Conservation (phyloP, 1,140 invertebrate species). For the Trachelipus rathkii region DNA sequence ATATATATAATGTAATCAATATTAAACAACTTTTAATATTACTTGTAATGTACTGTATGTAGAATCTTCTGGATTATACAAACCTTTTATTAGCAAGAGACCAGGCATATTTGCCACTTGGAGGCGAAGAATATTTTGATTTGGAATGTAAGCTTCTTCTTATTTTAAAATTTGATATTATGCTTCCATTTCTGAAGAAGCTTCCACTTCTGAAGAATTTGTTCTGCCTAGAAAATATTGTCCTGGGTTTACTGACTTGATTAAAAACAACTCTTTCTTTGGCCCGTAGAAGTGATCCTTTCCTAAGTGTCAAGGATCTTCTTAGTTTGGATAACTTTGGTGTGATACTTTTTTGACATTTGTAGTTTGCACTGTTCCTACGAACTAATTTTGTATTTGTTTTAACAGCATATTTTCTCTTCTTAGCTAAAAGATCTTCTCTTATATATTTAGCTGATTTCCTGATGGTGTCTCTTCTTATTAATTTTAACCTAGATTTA, state of each 20-base stretch:
- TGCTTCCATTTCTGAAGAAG: background rate
- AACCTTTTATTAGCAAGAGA: no score
- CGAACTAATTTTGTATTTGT: background rate
- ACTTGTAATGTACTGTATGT: no score
- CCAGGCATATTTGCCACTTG: background rate
- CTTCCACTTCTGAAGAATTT: background rate
- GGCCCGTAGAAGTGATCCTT: background rate
- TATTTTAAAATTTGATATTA: background rate
- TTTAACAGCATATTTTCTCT: background rate
- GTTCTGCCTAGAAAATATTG: background rate
- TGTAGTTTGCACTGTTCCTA: background rate
- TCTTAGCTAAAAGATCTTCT: background rate
- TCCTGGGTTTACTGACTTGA: background rate
- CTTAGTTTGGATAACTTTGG: background rate
- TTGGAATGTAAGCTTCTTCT: background rate
- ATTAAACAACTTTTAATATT: no score
- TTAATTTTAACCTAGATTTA: background rate
- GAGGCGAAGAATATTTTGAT: background rate
- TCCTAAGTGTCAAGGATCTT: background rate
- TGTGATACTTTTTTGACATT: background rate
- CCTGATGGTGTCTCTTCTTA: background rate
- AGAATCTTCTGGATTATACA: no score
- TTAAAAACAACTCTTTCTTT: background rate
- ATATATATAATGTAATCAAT: no score
- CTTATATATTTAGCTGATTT: background rate